Conservation (phyloP, 2,797 vertebrate species). For the Ispidina picta region DNA sequence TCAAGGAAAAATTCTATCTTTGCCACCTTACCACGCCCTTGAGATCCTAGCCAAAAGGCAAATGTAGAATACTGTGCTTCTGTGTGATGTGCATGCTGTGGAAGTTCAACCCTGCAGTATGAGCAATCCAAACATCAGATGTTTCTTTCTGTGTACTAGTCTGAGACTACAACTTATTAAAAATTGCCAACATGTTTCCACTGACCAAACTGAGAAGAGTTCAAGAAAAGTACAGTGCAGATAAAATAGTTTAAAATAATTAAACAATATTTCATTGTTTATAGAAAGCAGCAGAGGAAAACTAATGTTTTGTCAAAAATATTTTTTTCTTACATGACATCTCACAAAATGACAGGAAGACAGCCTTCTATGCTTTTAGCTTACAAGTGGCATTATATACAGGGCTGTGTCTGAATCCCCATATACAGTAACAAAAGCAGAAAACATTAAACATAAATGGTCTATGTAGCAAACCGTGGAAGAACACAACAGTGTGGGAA, state of each 20-base stretch:
- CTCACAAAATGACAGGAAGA: background rate
- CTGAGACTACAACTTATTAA: background rate
- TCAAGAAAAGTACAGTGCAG: background rate
- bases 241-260: background rate
- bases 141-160: background rate
- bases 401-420: background rate
- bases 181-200: background rate
- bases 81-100: background rate
- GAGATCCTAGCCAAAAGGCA: background rate
- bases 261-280: background rate
- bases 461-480: too few species aligned
- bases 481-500: too few species aligned
- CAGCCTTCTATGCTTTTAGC: background rate
- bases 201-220: background rate
- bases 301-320: background rate
- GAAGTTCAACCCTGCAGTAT: background rate
- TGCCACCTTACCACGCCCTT: background rate
- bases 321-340: background rate
- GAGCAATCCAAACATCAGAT: background rate
- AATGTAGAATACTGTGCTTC: background rate
- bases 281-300: background rate
- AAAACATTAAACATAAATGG: background rate
- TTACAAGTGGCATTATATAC: background rate
- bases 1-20: background rate
- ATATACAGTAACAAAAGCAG: background rate